Base-by-base conservation (phyloP, 2,797 vertebrate genomes). In the Micromesistius poutassou region DNA sequence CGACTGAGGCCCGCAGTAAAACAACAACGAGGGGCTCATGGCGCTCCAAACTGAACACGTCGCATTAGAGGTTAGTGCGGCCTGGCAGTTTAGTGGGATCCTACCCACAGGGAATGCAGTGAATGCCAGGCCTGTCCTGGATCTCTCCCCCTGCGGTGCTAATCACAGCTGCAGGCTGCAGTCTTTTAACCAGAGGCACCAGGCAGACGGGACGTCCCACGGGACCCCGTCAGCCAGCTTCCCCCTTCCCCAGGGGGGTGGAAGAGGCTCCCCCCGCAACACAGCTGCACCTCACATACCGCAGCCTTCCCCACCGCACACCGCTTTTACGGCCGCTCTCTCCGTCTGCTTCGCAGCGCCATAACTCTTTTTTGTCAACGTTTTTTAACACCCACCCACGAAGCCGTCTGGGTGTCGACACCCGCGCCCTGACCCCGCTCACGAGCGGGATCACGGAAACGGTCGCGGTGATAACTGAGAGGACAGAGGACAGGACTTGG, bases 281-380 rank as follows among this genome's bases (percentile, higher is more conserved):
- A 75, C 89, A 90, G 89, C 90, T 89, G 87, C n/a, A 40, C 79
- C 74, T 81, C 84, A 88, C 85, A 89, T 85, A 75, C 78, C 85
- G 79, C 79, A 62, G 83, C 83, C 83, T 62, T 62, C 14, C 62
- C 62, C 25, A 28, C 62, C 62, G 8, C 55, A 62, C 55, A n/a
- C 6, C 55, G 55, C 22, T 55, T 55, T 55, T 55, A 55, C 7
- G 50, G 22, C 50, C 50, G 5, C 5, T 9, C 9, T 28, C 62
- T 62, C 62, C 71, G 76, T 78, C 77, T 74, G 66, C 46, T 25
- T 73, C 22, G 1, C 76, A 76, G 68, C 77, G 73, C 77, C 79
- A 79, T 79, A 73, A 78, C 81, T 79, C 73, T 75, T 83, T 83
- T 83, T 80, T 83, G 78, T 84, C 79, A 71, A 6, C 19, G 46